Conservation (phyloP, 1,140 invertebrate genomes). For the Leptinotarsa defecta region DNA sequence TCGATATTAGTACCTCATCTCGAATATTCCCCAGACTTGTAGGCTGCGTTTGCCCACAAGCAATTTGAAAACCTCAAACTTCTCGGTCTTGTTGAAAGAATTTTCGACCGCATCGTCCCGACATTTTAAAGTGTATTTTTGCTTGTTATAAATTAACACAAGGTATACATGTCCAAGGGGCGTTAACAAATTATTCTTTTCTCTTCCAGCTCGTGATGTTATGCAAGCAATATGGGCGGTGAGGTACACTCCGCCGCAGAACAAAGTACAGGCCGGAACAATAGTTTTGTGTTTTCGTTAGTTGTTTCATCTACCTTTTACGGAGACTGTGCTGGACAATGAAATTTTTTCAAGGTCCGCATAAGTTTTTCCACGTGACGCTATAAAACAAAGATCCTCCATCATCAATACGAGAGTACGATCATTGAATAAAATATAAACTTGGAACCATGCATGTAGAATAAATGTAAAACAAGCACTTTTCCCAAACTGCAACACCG, state of each 20-base stretch:
- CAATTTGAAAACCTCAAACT: constrained; percentile 47
- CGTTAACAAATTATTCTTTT: constrained; percentile 57
- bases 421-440: too few relatives aligned
- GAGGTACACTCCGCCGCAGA: constrained; percentile 41
- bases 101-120: background rate
- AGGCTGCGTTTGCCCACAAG: constrained; percentile 47
- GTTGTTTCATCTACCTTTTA: constrained; percentile 1
- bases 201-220: constrained; percentile 55
- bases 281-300: constrained; percentile 20
- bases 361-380: too few relatives aligned
- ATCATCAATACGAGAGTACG: too few relatives aligned
- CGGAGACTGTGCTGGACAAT: background rate
- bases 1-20: constrained; percentile 19
- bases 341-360: background rate
- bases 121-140: constrained; percentile 50
- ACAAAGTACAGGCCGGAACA: constrained; percentile 3
- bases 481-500: too few relatives aligned
- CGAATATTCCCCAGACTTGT: constrained; percentile 36
- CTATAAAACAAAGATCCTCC: too few relatives aligned
- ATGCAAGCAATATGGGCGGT: constrained; percentile 56
- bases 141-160: constrained; percentile 53
- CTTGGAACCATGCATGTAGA: too few relatives aligned
- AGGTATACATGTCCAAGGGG: constrained; percentile 57
- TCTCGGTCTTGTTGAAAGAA: constrained; percentile 3
- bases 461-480: too few relatives aligned